These are phyloP conservation scores for Tetheella fluctuosa DNA, from an alignment of 2,888 invertebrate species.

Conservation along the genomic window DNA sequence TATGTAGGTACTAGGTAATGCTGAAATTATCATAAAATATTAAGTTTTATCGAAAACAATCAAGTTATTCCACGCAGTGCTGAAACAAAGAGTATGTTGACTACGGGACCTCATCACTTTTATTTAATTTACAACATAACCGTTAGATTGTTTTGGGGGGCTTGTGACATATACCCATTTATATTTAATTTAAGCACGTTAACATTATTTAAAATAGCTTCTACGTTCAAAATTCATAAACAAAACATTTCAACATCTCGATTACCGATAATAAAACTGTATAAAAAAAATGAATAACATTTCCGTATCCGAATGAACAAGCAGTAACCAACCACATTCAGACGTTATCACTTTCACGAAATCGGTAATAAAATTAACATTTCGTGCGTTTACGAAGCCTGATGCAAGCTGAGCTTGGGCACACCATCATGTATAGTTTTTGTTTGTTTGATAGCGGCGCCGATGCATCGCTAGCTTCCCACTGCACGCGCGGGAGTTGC, in stretches of 20 bases:
- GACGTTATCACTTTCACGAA: conserved; percentile 52
- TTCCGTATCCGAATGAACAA: conserved; percentile 35
- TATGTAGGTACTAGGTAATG: too few species aligned
- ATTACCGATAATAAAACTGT: conserved; percentile 20
- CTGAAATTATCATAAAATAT: not conserved
- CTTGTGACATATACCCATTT: too few species aligned
- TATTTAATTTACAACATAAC: too few species aligned
- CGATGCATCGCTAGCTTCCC: conserved; percentile 70
- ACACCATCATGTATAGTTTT: conserved; percentile 69
- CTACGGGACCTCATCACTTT: too few species aligned
- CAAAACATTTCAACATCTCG: not conserved
- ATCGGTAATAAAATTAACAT: conserved; percentile 59
- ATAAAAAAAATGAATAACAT: conserved; percentile 26
- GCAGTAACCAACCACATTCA: conserved; percentile 31
- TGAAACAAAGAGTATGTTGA: not conserved
- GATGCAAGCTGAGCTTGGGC: conserved; percentile 57
- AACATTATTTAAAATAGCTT: too few species aligned
- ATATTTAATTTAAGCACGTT: not conserved
- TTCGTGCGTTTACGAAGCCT: conserved; percentile 46
- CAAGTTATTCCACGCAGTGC: not conserved
- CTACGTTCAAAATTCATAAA: not conserved
- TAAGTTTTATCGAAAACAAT: not conserved
- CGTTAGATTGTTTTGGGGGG: too few species aligned
- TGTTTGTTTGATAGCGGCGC: conserved; percentile 78
- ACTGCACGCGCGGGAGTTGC: conserved; percentile 66